phyloP scores from a whole-genome alignment of 2,113 vertebrate species.

The Pachycephala philippinensis region DNA sequence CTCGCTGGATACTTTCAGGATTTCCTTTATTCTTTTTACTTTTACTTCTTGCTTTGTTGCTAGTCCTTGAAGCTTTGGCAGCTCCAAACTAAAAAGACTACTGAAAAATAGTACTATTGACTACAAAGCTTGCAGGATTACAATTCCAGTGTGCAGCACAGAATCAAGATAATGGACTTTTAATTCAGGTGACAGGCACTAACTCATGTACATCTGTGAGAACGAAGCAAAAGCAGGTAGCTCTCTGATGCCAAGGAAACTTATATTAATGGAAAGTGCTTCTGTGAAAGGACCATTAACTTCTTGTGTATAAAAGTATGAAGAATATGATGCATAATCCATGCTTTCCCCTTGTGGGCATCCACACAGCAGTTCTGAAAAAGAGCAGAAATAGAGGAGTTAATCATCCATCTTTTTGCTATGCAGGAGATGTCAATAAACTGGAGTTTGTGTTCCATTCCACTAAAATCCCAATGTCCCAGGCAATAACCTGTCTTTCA shows the following conservation, averaged over 20 bases:
- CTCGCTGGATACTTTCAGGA: background rate
- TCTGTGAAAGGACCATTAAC: background rate
- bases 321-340: slow-evolving; percentile 6
- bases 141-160: background rate
- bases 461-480: slow-evolving; percentile 50
- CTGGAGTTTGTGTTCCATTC: slow-evolving; percentile 40
- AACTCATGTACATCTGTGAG: background rate
- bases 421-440: slow-evolving; percentile 50
- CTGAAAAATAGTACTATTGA: background rate
- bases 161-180: slow-evolving; percentile 12
- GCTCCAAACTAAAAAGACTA: background rate
- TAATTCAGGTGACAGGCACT: slow-evolving; percentile 6
- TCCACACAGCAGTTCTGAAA: background rate
- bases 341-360: background rate
- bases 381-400: background rate
- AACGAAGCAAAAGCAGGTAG: background rate
- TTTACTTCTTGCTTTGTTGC: background rate
- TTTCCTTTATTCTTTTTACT: background rate
- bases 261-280: background rate
- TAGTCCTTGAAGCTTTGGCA: background rate
- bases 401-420: slow-evolving; percentile 38
- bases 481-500: slow-evolving; percentile 47
- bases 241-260: slow-evolving; percentile 1
- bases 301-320: background rate
- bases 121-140: background rate